Percentiles rank a stretch among this genome's conserved stretches.
phyloP scores from a whole-genome alignment of 2,888 invertebrate species.

The Drosophila emarginata region DNA sequence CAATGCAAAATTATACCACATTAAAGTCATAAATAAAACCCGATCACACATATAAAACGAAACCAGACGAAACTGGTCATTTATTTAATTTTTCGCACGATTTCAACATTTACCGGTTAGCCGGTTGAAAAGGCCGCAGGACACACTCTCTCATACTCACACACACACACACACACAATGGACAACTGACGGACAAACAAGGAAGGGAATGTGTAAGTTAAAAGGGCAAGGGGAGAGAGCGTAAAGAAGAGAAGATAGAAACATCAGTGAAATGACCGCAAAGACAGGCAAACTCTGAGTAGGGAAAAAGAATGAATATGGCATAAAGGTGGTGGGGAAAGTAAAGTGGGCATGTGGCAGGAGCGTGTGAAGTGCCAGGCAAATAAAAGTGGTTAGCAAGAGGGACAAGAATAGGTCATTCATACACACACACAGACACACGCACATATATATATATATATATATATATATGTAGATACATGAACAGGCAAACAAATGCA shows the following conservation, averaged over 20 bases:
- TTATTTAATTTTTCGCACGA: constrained; percentile 77
- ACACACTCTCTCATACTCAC: too few species aligned
- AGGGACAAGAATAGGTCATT: constrained; percentile 43
- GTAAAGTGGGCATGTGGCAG: constrained; percentile 40
- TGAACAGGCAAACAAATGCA: constrained; percentile 1
- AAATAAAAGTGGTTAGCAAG: constrained; percentile 51
- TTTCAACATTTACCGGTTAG: constrained; percentile 62
- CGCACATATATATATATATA: constrained; percentile 13
- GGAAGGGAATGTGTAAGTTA: constrained; percentile 2
- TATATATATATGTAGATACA: not conserved
- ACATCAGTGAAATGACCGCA: constrained; percentile 75
- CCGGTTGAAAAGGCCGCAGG: constrained; percentile 23
- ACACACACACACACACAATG: not conserved
- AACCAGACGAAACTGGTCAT: constrained; percentile 51
- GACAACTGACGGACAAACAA: not conserved
- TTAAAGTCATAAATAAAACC: constrained; percentile 52
- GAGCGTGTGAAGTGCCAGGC: constrained; percentile 59
- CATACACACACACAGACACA: constrained; percentile 21
- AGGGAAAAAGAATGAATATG: constrained; percentile 6
- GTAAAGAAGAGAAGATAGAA: constrained; percentile 49
- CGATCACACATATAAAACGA: constrained; percentile 15
- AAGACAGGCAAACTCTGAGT: constrained; percentile 20
- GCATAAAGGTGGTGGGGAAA: not conserved
- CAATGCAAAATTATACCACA: constrained; percentile 67
- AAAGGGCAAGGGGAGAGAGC: not conserved